Evolutionary conservation across 2,113 vertebrate species (phyloP).

Genomic region (Bos javanicus): DNA sequence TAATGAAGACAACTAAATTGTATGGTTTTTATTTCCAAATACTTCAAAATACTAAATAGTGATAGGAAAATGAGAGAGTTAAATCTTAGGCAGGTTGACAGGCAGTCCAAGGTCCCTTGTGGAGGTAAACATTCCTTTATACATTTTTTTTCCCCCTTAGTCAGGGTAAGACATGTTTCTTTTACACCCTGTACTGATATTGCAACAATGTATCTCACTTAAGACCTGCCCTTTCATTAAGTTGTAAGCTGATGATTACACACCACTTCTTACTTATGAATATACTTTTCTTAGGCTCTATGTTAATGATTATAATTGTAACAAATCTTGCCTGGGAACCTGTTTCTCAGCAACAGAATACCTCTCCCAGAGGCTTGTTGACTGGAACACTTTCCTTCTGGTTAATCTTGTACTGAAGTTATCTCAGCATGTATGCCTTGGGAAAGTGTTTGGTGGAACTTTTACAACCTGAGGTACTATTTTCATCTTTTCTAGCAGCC

Average conservation of each 20-base stretch:
- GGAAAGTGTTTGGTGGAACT: background rate
- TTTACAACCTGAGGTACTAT: background rate
- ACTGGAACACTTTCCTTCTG: background rate
- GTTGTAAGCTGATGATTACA: background rate
- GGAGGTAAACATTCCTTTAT: background rate
- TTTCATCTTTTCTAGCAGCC: background rate
- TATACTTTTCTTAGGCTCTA: background rate
- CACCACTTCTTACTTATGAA: background rate
- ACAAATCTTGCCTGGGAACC: background rate
- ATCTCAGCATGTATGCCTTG: background rate
- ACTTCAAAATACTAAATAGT: background rate
- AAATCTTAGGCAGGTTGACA: background rate
- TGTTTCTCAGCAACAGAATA: background rate
- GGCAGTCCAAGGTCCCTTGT: background rate
- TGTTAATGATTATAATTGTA: background rate
- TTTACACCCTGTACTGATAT: background rate
- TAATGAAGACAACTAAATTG: background rate
- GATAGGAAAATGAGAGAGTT: background rate
- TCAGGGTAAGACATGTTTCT: background rate
- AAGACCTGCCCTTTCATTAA: background rate
- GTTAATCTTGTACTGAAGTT: accelerated
- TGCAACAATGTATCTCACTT: background rate
- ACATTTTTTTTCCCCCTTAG: background rate
- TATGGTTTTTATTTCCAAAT: background rate
- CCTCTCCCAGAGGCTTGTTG: background rate